phyloP scores from a whole-genome alignment of 2,888 invertebrate genomes.

The Plagodis dolabraria region DNA sequence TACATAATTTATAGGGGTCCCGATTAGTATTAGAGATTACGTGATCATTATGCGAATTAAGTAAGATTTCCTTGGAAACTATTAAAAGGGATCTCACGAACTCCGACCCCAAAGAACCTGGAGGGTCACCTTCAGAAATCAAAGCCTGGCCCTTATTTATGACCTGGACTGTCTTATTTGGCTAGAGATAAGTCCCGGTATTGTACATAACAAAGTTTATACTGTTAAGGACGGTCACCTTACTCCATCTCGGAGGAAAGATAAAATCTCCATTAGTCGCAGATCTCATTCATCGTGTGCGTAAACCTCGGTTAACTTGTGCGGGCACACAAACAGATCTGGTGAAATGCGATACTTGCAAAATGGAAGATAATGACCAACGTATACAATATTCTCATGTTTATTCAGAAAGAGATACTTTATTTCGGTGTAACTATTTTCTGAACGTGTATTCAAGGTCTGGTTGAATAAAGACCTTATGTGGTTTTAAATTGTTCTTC shows the following conservation, averaged over 20 bases:
- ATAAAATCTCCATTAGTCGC: constrained; percentile 81
- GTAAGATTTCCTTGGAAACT: constrained; percentile 71
- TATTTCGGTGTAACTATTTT: constrained; percentile 1
- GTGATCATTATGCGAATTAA: constrained; percentile 75
- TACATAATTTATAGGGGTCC: constrained; percentile 54
- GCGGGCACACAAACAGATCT: constrained; percentile 55
- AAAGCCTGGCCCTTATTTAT: constrained; percentile 79
- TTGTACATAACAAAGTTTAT: constrained; percentile 75
- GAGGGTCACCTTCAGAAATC: constrained; percentile 79
- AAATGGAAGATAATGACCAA: constrained; percentile 32
- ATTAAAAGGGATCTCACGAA: constrained; percentile 75
- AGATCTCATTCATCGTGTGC: constrained; percentile 77
- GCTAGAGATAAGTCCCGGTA: constrained; percentile 72
- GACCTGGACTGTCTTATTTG: constrained; percentile 71
- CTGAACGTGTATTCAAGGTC: background rate
- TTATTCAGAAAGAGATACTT: constrained; percentile 17
- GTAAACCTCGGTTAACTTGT: constrained; percentile 55
- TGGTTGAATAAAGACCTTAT: background rate
- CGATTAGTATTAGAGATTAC: constrained; percentile 64
- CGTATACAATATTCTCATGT: constrained; percentile 22
- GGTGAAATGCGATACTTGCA: constrained; percentile 46
- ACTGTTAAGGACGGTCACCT: constrained; percentile 72
- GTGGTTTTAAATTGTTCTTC: background rate
- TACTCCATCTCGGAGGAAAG: constrained; percentile 68
- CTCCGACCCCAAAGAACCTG: constrained; percentile 63